A percentile compares a stretch with the other conserved stretches of the same genome.
Conservation (phyloP, 2,888 invertebrate genomes). For the Flexamia atlantica region DNA sequence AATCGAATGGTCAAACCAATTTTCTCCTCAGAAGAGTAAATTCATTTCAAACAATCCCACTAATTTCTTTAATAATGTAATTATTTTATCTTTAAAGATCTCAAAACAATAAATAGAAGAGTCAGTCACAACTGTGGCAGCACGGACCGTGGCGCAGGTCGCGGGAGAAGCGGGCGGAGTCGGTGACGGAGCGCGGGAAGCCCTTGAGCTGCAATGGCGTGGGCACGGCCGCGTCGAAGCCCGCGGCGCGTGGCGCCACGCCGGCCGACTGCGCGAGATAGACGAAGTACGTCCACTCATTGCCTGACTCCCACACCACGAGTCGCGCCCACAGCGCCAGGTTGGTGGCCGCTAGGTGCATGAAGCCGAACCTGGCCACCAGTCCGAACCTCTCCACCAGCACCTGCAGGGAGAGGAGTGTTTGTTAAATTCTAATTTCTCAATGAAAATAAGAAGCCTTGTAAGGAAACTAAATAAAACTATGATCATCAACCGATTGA, state of each 20-base stretch:
- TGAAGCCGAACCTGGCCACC: constrained; percentile 77
- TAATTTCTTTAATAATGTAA: no score
- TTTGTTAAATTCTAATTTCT: no score
- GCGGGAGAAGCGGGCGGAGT: constrained; percentile 70
- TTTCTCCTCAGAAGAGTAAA: no score
- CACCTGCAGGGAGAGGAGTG: constrained; percentile 72
- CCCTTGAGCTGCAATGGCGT: constrained; percentile 75
- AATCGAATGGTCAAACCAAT: no score
- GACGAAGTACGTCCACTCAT: constrained; percentile 77
- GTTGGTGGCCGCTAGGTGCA: constrained; percentile 78
- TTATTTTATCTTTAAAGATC: no score
- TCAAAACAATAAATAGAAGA: no score
- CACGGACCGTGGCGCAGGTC: constrained; percentile 72
- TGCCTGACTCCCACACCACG: constrained; percentile 77
- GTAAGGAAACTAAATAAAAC: no score
- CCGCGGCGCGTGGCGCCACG: constrained; percentile 68
- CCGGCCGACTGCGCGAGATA: constrained; percentile 73
- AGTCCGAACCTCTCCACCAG: constrained; percentile 76
- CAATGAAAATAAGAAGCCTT: no score
- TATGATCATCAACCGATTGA: no score
- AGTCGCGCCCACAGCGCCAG: constrained; percentile 77
- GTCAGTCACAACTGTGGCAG: no score
- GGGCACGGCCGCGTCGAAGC: constrained; percentile 71
- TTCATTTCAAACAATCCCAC: no score
- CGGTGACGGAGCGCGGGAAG: constrained; percentile 74